phyloP scores from a whole-genome alignment of 2,113 vertebrate genomes.

The Felis chaus region DNA sequence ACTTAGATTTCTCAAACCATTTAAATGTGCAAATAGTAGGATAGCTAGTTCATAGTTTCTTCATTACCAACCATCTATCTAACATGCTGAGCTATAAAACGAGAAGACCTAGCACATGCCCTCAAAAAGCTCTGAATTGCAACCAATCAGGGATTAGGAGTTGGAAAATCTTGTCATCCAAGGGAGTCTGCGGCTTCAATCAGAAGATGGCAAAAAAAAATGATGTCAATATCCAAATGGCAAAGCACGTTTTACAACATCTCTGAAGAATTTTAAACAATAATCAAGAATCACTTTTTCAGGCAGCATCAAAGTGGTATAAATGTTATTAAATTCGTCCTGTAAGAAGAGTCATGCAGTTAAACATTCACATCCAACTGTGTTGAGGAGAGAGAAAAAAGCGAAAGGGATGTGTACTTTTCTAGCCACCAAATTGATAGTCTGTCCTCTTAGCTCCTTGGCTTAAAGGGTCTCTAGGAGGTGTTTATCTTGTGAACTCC shows the following conservation, averaged over 20 bases:
- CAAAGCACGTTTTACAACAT: slow-evolving; percentile 41
- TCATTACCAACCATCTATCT: not conserved
- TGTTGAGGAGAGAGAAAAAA: not conserved
- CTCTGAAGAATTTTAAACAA: not conserved
- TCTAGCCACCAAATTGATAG: not conserved
- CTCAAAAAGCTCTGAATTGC: not conserved
- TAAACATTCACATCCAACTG: not conserved
- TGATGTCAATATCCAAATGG: not conserved
- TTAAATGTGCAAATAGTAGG: not conserved
- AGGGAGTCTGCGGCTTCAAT: not conserved
- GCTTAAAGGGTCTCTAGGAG: not conserved
- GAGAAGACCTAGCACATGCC: not conserved
- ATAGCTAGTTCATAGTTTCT: not conserved
- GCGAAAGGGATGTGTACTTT: not conserved
- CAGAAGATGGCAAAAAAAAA: not conserved
- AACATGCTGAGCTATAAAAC: not conserved
- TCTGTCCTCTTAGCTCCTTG: not conserved
- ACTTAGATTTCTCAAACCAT: not conserved
- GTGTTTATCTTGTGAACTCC: slow-evolving; percentile 34
- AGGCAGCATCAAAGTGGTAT: not conserved
- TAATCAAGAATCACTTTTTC: slow-evolving; percentile 20
- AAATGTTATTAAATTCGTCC: not conserved
- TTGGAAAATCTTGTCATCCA: slow-evolving; percentile 22
- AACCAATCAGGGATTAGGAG: slow-evolving; percentile 9
- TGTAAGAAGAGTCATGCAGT: not conserved